Conservation (phyloP, 2,888 invertebrate species). For the Baronia brevicornis region DNA sequence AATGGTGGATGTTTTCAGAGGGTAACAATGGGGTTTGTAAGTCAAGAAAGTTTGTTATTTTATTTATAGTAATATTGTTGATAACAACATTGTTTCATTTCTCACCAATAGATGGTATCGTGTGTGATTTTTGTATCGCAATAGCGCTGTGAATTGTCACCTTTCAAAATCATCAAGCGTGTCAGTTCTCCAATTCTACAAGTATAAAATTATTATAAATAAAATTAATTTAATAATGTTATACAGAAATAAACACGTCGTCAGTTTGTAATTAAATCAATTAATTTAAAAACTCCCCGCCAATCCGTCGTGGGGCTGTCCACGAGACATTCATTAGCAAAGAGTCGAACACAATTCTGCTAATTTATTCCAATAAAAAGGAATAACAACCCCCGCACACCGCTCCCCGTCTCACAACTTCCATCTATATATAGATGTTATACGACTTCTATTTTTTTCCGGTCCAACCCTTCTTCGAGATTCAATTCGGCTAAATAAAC, state of each 20-base stretch:
- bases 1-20: too few species aligned
- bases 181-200: too few species aligned
- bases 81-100: too few species aligned
- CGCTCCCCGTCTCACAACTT: not conserved
- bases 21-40: too few species aligned
- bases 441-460: conserved; percentile 31
- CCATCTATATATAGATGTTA: conserved; percentile 18
- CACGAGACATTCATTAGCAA: conserved; percentile 61
- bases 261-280: conserved; percentile 28
- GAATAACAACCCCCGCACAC: conserved; percentile 29
- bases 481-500: conserved; percentile 76
- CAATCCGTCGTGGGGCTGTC: conserved; percentile 35
- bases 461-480: conserved; percentile 41
- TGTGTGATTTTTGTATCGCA: too few species aligned
- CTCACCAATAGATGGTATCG: too few species aligned
- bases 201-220: too few species aligned
- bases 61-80: too few species aligned
- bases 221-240: too few species aligned
- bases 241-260: conserved; percentile 12
- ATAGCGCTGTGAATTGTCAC: too few species aligned
- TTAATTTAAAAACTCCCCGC: conserved; percentile 47
- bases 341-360: conserved; percentile 50
- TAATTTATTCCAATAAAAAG: conserved; percentile 69
- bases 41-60: too few species aligned
- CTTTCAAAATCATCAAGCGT: too few species aligned